Percentiles rank a stretch among this genome's conserved stretches.
Evolutionary conservation across 2,113 vertebrate species (phyloP).

Genomic region (Leucosticte australis): DNA sequence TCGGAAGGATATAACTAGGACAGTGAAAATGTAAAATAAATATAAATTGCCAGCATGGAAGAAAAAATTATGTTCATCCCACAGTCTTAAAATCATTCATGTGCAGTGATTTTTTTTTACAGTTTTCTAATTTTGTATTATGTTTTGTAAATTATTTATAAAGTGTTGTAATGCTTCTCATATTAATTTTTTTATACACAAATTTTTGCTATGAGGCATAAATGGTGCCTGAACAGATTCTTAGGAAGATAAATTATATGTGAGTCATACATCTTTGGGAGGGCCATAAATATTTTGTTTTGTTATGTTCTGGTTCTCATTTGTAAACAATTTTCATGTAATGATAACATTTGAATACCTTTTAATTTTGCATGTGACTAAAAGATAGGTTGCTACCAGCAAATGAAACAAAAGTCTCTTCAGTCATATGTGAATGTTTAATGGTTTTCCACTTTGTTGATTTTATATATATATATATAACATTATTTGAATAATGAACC

Average conservation of each 20-base stretch:
- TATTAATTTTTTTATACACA: constrained; percentile 77
- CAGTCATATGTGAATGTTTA: constrained; percentile 55
- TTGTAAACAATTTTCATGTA: constrained; percentile 60
- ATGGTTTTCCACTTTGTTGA: constrained; percentile 57
- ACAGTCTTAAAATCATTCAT: constrained; percentile 69
- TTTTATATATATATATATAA: neutral
- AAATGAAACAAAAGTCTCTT: constrained; percentile 61
- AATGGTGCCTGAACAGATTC: constrained; percentile 75
- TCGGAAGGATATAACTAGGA: constrained; percentile 55
- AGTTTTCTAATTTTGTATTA: constrained; percentile 81
- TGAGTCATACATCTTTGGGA: constrained; percentile 45
- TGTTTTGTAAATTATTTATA: constrained; percentile 81
- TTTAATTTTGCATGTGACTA: constrained; percentile 67
- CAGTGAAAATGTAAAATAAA: constrained; percentile 66
- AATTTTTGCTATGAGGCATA: constrained; percentile 77
- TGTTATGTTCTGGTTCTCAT: constrained; percentile 60
- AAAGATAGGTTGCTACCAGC: constrained; percentile 65
- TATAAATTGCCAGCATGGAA: constrained; percentile 62
- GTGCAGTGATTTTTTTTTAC: constrained; percentile 74
- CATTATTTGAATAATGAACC: constrained; percentile 25
- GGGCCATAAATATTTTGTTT: constrained; percentile 50
- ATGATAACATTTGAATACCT: constrained; percentile 38
- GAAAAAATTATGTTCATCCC: constrained; percentile 61
- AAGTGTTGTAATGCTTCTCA: constrained; percentile 79
- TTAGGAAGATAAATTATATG: constrained; percentile 71